Evolutionary conservation across 2,797 vertebrate species (phyloP), one percentile per base, ranked within the genome.

Genomic region (Psittacula derbiana): DNA sequence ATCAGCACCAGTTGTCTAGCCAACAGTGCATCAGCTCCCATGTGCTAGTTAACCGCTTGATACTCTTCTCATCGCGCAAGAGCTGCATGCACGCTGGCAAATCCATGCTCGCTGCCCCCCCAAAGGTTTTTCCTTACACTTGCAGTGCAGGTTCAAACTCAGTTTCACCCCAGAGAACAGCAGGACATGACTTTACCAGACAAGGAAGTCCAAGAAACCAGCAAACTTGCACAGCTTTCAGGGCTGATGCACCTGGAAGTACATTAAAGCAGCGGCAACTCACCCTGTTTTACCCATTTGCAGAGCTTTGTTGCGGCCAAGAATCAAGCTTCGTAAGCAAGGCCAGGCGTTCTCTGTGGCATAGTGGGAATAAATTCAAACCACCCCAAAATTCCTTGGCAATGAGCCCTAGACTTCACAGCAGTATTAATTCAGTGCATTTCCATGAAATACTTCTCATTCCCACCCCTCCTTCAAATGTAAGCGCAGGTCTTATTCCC

Each of bases 1-100:
- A 88, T 85, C 92, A 94, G 94, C 90, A 79, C 6, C 84, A 67
- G 92, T 92, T 92, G 92, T 90, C 66, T 79, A 13, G 92, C 80
- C 92, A 94, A 57, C 62, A 79, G 83, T 4, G 66, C 90, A 52
- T 13, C 87, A 58, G 87, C 67, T 91, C 72, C 80, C 90, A 46
- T 38, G 90, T 58, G 92, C 75, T n/a, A 10, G 8, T 52, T 52
- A 33, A 78, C 30, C 3, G 52, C 62, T 61, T 25, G 52, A 62
- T 25, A 65, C 21, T 57, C 80, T 61, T 79, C 53, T 49, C 87
- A 67, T 41, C 25, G 1, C 10, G 24, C 55, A 12, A 24, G 86
- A 78, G 82, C 60, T 62, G 64, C 64, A 30, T 62, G 64, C 64
- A 30, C 1, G 3, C 31, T 0, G 3, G 66, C 4, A 9, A 47